A percentile compares a stretch with the other conserved stretches of the same genome.
Evolutionary conservation across 2,113 vertebrate species (phyloP).

Genomic region (Aspiorhynchus laticeps): DNA sequence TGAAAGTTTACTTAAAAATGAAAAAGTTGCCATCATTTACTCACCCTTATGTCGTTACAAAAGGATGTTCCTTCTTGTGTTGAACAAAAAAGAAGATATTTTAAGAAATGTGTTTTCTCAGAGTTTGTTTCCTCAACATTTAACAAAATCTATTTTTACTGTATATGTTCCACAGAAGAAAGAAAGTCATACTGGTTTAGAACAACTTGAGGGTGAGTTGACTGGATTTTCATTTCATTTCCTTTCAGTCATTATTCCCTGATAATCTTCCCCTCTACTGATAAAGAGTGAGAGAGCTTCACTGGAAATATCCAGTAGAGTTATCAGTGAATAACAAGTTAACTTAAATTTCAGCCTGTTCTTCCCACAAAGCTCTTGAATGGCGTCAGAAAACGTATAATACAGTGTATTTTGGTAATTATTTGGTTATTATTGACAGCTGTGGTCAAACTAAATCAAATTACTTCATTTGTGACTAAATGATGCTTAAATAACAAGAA

Average conservation of each 20-base stretch:
- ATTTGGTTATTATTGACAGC: neutral
- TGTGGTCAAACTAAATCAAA: neutral
- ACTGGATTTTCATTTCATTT: neutral
- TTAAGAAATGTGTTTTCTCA: neutral
- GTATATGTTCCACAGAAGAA: neutral
- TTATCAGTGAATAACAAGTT: neutral
- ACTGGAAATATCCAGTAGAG: neutral
- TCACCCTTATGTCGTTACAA: neutral
- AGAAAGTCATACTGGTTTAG: neutral
- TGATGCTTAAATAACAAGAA: neutral
- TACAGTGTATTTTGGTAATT: neutral
- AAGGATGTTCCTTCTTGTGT: neutral
- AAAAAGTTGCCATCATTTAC: neutral
- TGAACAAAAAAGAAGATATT: neutral
- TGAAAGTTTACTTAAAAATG: neutral
- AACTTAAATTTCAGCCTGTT: neutral
- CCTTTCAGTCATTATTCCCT: neutral
- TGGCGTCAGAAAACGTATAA: neutral
- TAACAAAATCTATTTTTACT: neutral
- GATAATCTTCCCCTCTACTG: neutral
- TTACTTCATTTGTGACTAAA: neutral
- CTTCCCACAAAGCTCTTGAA: neutral
- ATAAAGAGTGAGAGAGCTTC: neutral
- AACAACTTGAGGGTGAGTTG: neutral
- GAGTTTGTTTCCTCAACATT: neutral